Evolutionary conservation across 2,797 vertebrate species (phyloP), one percentile per base, ranked within the genome.

Genomic region (Fundulus diaphanus): DNA sequence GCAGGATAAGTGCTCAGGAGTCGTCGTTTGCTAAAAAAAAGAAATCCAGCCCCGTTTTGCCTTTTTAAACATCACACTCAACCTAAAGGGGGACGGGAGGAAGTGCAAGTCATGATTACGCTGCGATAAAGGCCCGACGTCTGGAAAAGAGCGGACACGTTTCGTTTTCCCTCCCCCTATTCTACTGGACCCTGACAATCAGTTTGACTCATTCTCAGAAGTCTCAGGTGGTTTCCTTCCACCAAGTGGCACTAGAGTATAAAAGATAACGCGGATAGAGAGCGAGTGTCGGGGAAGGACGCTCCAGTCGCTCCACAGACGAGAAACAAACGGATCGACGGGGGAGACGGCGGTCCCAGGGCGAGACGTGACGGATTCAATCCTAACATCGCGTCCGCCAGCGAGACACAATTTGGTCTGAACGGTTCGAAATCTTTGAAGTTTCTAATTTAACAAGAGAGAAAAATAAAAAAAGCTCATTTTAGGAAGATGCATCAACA

Each of bases 161-260:
- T 82, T 68, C 33, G 13, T 33, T 70, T 73, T 73, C 69, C 70
- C 22, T 83, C 78, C 82, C 74, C 78, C 51, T 44, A 67, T 74
- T 65, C 54, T 87, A 76, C 74, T 82, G 87, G 92, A 94, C 93
- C 92, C 90, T 92, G 92, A 95, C 87, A 91, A 94, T 90, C 90
- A 93, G 94, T 95, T 92, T 93, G 88, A 94, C 95, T 94, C 85
- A 90, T 92, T 92, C 91, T 90, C 91, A 93, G 92, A 87, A 90
- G 90, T 92, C 91, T 90, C 91, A 82, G 92, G 92, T 91, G 91
- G 91, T 86, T 93, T 90, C 86, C 90, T 91, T 93, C 95, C 94
- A 95, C 94, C 93, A 94, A 94, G 95, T 95, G 95, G 94, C 94
- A 95, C 94, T 95, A 94, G 90, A 95, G 93, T 93, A 90, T 91